A percentile compares a stretch with the other conserved stretches of the same genome.
Conservation (phyloP, 2,888 invertebrate genomes). For the Pomacea canaliculata region DNA sequence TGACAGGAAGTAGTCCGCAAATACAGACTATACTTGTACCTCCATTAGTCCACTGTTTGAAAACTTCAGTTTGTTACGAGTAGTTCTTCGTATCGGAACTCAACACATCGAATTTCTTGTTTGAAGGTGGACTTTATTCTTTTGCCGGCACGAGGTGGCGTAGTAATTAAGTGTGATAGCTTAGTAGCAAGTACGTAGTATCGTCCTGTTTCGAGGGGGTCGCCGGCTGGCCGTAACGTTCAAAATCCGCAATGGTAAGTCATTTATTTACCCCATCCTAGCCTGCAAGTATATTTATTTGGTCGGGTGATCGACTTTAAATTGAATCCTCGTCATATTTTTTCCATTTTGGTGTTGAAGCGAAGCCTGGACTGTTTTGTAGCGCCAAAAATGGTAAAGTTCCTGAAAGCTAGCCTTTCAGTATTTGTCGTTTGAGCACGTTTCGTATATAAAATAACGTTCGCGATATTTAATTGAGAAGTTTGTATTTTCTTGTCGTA, state of each 20-base stretch:
- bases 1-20: constrained; percentile 31
- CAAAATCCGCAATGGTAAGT: constrained; percentile 24
- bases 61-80: no score
- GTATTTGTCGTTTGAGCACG: not conserved
- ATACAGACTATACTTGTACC: not conserved
- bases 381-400: constrained; percentile 25
- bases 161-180: no score
- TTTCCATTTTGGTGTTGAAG: constrained; percentile 1
- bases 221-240: not conserved
- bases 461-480: no score
- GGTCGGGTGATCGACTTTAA: not conserved
- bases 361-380: not conserved
- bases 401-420: not conserved
- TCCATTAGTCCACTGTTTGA: not conserved
- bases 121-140: no score
- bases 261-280: not conserved
- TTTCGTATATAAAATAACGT: no score
- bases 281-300: not conserved
- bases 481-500: no score
- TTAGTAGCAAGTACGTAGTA: no score
- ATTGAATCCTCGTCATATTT: not conserved
- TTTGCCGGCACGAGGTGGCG: no score
- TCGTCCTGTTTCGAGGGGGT: no score
- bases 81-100: no score
- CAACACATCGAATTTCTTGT: no score